These are phyloP conservation scores for Pachypeltis micranthus DNA, from an alignment of 1,140 invertebrate genomes.

Conservation along the genomic window DNA sequence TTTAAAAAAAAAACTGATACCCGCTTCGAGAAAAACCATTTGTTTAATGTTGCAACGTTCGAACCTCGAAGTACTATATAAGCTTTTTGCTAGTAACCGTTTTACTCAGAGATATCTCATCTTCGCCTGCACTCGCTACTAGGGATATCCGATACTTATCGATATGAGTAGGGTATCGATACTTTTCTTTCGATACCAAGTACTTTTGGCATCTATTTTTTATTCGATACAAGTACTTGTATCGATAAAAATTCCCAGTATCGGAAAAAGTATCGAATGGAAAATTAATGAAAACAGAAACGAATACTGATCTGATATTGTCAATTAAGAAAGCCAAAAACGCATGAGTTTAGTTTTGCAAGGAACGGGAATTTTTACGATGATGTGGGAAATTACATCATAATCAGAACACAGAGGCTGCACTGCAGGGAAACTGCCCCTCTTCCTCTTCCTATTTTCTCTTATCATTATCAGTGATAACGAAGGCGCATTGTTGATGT, in stretches of 20 bases:
- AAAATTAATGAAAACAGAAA: neutral
- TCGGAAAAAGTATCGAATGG: neutral
- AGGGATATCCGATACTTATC: neutral
- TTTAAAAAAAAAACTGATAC: too few species aligned
- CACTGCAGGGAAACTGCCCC: too few species aligned
- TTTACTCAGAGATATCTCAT: too few species aligned
- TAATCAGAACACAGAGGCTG: neutral
- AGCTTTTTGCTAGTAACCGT: too few species aligned
- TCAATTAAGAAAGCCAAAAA: neutral
- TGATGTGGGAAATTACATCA: neutral
- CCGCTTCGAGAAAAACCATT: too few species aligned
- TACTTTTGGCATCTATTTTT: neutral
- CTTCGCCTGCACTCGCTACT: neutral
- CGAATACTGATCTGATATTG: neutral
- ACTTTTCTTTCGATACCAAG: neutral
- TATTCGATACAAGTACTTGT: neutral
- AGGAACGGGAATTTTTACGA: too few species aligned
- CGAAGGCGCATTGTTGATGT: too few species aligned
- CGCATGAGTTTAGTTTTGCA: too few species aligned
- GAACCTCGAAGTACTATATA: too few species aligned
- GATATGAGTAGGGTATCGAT: neutral
- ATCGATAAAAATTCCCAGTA: neutral
- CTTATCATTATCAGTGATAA: too few species aligned
- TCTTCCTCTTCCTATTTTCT: too few species aligned
- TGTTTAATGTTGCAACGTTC: too few species aligned